These are phyloP conservation scores for Zootermopsis nevadensis DNA, from an alignment of 2,888 invertebrate genomes.

Conservation along the genomic window DNA sequence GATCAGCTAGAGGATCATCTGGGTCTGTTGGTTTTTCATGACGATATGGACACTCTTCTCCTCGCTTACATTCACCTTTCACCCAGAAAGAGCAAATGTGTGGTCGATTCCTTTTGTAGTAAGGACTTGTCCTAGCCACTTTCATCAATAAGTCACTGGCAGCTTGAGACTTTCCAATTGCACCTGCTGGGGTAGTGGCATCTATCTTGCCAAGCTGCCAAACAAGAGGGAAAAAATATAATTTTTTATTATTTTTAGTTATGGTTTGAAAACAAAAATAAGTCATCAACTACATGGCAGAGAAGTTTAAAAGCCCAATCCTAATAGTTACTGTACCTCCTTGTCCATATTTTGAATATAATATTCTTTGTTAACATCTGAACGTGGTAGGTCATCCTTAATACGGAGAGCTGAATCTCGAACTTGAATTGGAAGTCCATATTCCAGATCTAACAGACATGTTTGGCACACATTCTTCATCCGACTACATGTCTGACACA, in stretches of 20 bases:
- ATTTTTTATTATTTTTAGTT: too few species aligned
- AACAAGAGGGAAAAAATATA: neutral
- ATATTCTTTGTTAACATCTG: conserved; percentile 95
- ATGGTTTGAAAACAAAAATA: too few species aligned
- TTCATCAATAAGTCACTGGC: conserved; percentile 86
- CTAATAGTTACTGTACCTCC: conserved; percentile 67
- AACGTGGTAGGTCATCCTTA: conserved; percentile 90
- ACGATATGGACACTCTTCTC: conserved; percentile 96
- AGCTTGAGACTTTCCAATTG: conserved; percentile 79
- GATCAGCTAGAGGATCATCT: conserved; percentile 95
- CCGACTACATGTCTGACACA: conserved; percentile 95
- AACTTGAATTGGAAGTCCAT: conserved; percentile 88
- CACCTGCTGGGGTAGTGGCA: conserved; percentile 67
- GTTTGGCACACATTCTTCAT: conserved; percentile 97
- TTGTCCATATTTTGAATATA: conserved; percentile 92
- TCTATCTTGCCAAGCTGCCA: conserved; percentile 57
- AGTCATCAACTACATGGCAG: too few species aligned
- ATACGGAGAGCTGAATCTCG: conserved; percentile 91
- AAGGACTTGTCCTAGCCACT: conserved; percentile 91
- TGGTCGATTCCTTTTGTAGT: conserved; percentile 93
- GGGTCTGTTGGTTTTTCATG: conserved; percentile 98
- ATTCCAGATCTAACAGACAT: conserved; percentile 92
- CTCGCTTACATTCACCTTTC: conserved; percentile 96
- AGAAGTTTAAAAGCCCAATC: too few species aligned
- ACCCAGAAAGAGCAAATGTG: conserved; percentile 99